Evolutionary conservation across 2,797 vertebrate genomes (phyloP).

Genomic region (Cryptoblepharus egeriae): DNA sequence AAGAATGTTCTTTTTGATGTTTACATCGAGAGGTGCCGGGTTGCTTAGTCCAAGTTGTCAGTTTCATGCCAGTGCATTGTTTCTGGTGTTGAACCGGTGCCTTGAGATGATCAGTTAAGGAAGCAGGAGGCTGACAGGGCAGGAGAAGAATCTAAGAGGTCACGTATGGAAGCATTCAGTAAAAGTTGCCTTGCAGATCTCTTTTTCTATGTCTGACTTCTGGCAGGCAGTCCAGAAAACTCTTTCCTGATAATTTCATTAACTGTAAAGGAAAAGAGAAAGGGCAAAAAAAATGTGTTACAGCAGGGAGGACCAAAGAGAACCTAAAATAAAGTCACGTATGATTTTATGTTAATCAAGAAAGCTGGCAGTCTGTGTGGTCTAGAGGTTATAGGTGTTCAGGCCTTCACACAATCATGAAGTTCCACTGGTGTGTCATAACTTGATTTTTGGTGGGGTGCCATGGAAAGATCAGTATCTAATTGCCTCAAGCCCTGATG

Average conservation of each 20-base stretch:
- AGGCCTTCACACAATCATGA: not conserved
- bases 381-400: too few species aligned
- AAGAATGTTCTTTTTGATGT: constrained; percentile 68
- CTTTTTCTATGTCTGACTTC: constrained; percentile 90
- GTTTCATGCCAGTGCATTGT: constrained; percentile 69
- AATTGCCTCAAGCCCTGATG: too few species aligned
- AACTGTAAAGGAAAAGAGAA: constrained; percentile 82
- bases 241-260: constrained; percentile 99
- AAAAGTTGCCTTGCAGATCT: constrained; percentile 72
- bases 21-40: constrained; percentile 66
- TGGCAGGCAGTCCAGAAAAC: constrained; percentile 91
- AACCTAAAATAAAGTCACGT: constrained; percentile 39
- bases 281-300: constrained; percentile 56
- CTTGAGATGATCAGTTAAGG: constrained; percentile 63
- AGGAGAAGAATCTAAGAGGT: constrained; percentile 66
- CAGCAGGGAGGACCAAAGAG: constrained; percentile 1
- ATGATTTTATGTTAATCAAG: not conserved
- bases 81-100: constrained; percentile 63
- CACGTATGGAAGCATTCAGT: constrained; percentile 65
- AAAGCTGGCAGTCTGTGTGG: not conserved
- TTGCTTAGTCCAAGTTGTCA: constrained; percentile 59
- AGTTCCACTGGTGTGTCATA: too few species aligned
- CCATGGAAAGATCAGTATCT: too few species aligned
- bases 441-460: too few species aligned
- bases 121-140: constrained; percentile 65